Conservation (phyloP, 2,888 invertebrate genomes). For the Bombylius major region DNA sequence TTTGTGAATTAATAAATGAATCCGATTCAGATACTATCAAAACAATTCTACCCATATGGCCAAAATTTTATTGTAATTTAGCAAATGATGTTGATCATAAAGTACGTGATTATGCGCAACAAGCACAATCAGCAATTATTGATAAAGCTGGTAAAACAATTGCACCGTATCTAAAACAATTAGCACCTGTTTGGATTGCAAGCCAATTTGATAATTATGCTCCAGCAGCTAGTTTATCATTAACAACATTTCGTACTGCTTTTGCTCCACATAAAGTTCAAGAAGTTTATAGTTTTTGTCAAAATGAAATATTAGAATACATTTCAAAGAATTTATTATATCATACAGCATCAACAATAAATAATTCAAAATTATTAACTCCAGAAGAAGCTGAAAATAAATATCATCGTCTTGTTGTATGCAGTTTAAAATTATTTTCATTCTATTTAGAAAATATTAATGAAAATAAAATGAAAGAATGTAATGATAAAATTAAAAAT, state of each 20-base stretch:
- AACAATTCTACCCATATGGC: slow-evolving; percentile 68
- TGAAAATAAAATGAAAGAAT: slow-evolving; percentile 39
- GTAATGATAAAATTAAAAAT: slow-evolving; percentile 39
- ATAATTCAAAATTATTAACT: slow-evolving; percentile 41
- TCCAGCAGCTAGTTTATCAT: slow-evolving; percentile 65
- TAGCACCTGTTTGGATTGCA: slow-evolving; percentile 75
- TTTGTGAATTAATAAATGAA: slow-evolving; percentile 53
- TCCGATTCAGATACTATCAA: slow-evolving; percentile 55
- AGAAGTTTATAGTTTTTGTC: slow-evolving; percentile 72
- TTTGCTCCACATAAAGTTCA: slow-evolving; percentile 67
- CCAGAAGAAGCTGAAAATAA: slow-evolving; percentile 57
- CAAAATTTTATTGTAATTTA: slow-evolving; percentile 61
- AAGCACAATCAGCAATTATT: slow-evolving; percentile 57
- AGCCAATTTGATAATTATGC: slow-evolving; percentile 77
- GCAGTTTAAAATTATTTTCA: slow-evolving; percentile 52
- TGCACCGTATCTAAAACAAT: slow-evolving; percentile 63
- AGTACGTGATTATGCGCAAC: slow-evolving; percentile 66
- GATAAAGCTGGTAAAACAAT: slow-evolving; percentile 57
- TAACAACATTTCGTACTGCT: slow-evolving; percentile 51
- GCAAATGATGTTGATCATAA: slow-evolving; percentile 69
- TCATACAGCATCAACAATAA: slow-evolving; percentile 43
- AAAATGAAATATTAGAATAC: slow-evolving; percentile 62
- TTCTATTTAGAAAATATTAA: slow-evolving; percentile 47
- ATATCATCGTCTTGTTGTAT: slow-evolving; percentile 50
- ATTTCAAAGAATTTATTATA: slow-evolving; percentile 57